phyloP scores from a whole-genome alignment of 1,140 invertebrate species.

The Pseudomyrmex dendroicus region DNA sequence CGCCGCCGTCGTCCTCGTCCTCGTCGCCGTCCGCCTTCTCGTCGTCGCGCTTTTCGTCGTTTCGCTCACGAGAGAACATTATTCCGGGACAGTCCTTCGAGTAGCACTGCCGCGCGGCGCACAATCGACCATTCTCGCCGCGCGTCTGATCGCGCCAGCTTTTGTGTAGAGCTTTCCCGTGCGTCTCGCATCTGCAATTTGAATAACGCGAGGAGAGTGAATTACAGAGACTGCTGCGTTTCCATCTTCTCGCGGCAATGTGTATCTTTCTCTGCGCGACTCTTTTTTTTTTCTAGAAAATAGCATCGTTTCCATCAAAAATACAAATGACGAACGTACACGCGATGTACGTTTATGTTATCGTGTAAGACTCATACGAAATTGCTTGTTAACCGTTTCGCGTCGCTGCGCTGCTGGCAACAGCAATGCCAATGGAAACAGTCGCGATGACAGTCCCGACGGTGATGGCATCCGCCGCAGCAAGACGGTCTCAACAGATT shows the following conservation, averaged over 20 bases:
- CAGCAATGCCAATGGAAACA: slow-evolving; percentile 53
- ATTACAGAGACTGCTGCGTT: slow-evolving; percentile 6
- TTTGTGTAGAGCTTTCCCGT: slow-evolving; percentile 42
- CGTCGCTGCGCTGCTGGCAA: slow-evolving; percentile 2
- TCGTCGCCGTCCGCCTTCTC: slow-evolving; percentile 42
- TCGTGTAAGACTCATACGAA: neutral
- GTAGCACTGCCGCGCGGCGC: slow-evolving; percentile 8
- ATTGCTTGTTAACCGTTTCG: slow-evolving; percentile 18
- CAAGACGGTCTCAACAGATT: slow-evolving; percentile 34
- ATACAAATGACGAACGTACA: neutral
- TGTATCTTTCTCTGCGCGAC: neutral
- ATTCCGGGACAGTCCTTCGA: slow-evolving; percentile 53
- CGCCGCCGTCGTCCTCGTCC: slow-evolving; percentile 42
- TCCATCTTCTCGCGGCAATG: slow-evolving; percentile 1
- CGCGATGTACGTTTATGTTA: neutral
- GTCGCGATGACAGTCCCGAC: slow-evolving; percentile 18
- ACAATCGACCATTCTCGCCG: slow-evolving; percentile 45
- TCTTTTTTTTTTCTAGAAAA: neutral
- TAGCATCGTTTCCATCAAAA: neutral
- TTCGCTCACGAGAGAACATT: slow-evolving; percentile 45
- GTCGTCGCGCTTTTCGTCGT: slow-evolving; percentile 54
- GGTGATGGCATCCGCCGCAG: slow-evolving; percentile 18
- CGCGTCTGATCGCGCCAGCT: slow-evolving; percentile 51
- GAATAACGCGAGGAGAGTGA: slow-evolving; percentile 14
- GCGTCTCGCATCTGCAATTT: slow-evolving; percentile 44